phyloP scores from a whole-genome alignment of 2,797 vertebrate species.

The Paratrypauchen microcephalus region DNA sequence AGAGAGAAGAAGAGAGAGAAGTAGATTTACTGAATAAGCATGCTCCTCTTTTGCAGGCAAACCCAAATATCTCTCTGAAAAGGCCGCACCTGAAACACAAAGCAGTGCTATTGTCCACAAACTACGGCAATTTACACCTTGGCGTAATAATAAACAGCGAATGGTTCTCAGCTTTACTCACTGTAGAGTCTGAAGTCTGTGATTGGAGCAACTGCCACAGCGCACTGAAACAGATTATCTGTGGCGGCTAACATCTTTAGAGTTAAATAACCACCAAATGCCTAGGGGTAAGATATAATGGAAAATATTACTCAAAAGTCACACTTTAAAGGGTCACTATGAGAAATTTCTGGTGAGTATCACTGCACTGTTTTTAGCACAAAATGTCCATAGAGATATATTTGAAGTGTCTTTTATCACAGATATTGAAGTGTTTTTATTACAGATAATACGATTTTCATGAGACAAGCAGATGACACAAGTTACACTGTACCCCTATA shows the following conservation, averaged over 20 bases:
- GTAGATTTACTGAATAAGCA: constrained; percentile 73
- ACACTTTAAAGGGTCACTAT: background rate
- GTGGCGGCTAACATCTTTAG: constrained; percentile 81
- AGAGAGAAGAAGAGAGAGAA: background rate
- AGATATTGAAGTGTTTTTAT: no score
- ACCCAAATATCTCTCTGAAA: constrained; percentile 83
- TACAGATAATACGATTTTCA: no score
- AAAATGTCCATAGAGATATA: no score
- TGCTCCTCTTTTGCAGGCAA: constrained; percentile 82
- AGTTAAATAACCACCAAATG: constrained; percentile 82
- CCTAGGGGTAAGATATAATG: constrained; percentile 60
- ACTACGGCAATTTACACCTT: background rate
- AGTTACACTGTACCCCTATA: no score
- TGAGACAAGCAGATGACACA: no score
- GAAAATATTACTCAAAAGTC: constrained; percentile 11
- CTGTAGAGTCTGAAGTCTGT: constrained; percentile 84
- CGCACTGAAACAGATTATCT: constrained; percentile 79
- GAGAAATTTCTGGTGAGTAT: no score
- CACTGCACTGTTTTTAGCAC: no score
- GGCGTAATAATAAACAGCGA: constrained; percentile 10
- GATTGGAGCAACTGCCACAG: constrained; percentile 77
- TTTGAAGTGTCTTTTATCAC: no score
- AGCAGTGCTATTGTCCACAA: constrained; percentile 1
- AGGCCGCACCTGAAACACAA: constrained; percentile 75
- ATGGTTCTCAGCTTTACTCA: constrained; percentile 58